Conservation (phyloP, 2,888 invertebrate species). For the Epicampocera succincta region DNA sequence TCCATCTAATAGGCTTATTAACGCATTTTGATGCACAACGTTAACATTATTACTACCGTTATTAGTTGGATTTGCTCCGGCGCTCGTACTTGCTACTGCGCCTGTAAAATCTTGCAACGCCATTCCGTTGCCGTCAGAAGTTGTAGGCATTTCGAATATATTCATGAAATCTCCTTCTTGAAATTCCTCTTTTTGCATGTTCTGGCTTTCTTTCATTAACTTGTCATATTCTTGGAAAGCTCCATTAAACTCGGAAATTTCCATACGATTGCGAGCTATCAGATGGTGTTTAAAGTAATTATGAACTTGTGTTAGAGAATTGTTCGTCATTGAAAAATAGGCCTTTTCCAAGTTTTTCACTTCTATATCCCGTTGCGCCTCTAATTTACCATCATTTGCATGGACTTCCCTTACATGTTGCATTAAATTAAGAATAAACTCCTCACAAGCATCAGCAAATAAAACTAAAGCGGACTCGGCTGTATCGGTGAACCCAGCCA, state of each 20-base stretch:
- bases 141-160: conserved; percentile 77
- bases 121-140: conserved; percentile 67
- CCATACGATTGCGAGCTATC: conserved; percentile 77
- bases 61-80: conserved; percentile 14
- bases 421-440: conserved; percentile 78
- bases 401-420: conserved; percentile 73
- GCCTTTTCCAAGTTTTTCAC: conserved; percentile 77
- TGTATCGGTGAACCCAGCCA: conserved; percentile 80
- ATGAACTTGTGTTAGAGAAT: conserved; percentile 78
- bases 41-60: conserved; percentile 35
- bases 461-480: conserved; percentile 77
- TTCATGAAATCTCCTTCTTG: conserved; percentile 79
- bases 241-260: conserved; percentile 79
- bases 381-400: conserved; percentile 68
- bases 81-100: neutral
- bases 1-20: conserved; percentile 61
- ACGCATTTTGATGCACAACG: conserved; percentile 56
- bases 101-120: conserved; percentile 60
- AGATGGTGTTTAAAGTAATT: conserved; percentile 81
- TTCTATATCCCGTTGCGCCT: conserved; percentile 72
- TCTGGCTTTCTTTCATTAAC: conserved; percentile 81
- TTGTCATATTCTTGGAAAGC: conserved; percentile 80
- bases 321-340: conserved; percentile 77
- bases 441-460: conserved; percentile 79
- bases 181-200: conserved; percentile 78